These are phyloP conservation scores for Morpho deidamia DNA, from an alignment of 2,888 invertebrate genomes.

Conservation along the genomic window DNA sequence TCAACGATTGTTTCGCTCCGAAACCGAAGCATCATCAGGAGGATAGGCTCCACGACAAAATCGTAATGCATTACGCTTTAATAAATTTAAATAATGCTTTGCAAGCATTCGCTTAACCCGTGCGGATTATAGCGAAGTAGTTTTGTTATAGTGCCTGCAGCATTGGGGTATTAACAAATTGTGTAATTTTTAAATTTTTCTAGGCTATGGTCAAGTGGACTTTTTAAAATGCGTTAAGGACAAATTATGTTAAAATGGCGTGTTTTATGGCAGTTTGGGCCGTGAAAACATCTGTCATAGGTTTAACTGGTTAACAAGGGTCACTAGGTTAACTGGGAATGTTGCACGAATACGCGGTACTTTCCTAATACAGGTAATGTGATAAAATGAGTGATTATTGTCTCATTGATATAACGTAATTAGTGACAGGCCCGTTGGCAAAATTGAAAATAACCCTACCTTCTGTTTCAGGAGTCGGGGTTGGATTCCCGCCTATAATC, in stretches of 20 bases:
- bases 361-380: conserved; percentile 33
- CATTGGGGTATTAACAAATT: not conserved
- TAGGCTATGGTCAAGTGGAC: conserved; percentile 20
- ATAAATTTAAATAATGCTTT: too few relatives aligned
- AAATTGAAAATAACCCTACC: too few relatives aligned
- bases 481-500: too few relatives aligned
- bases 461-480: too few relatives aligned
- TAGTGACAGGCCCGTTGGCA: not conserved
- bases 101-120: too few relatives aligned
- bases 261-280: conserved; percentile 46
- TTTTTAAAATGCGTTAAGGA: conserved; percentile 30
- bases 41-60: too few relatives aligned
- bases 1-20: too few relatives aligned
- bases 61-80: too few relatives aligned
- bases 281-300: conserved; percentile 63
- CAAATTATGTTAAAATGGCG: conserved; percentile 52
- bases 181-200: not conserved
- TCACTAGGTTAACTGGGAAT: conserved; percentile 57
- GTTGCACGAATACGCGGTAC: conserved; percentile 37
- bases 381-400: conserved; percentile 23
- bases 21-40: too few relatives aligned
- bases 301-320: conserved; percentile 42
- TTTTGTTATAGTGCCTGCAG: too few relatives aligned
- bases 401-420: not conserved
- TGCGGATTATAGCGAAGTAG: too few relatives aligned